Conservation (phyloP, 2,888 invertebrate genomes). For the Pollenia amentaria region DNA sequence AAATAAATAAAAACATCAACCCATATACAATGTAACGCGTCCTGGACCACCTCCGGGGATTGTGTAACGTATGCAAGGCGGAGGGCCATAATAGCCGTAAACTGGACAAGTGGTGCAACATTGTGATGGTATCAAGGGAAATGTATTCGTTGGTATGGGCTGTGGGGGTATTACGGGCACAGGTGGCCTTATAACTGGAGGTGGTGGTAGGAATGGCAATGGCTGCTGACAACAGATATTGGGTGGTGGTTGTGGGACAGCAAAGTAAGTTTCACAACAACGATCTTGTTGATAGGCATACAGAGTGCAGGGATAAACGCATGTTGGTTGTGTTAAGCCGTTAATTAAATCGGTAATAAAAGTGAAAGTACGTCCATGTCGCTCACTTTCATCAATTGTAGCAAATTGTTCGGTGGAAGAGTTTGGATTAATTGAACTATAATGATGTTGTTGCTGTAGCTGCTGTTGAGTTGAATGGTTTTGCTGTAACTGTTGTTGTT, state of each 20-base stretch:
- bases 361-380: conserved; percentile 78
- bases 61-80: conserved; percentile 77
- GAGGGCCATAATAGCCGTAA: conserved; percentile 79
- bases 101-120: conserved; percentile 79
- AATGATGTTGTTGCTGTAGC: conserved; percentile 22
- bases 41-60: conserved; percentile 37
- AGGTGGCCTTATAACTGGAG: conserved; percentile 22
- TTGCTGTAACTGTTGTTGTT: conserved; percentile 28
- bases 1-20: conserved; percentile 19
- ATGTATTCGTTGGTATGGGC: conserved; percentile 48
- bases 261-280: conserved; percentile 77
- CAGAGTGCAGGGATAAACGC: conserved; percentile 79
- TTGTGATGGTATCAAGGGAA: conserved; percentile 75
- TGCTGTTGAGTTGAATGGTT: neutral
- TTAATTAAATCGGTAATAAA: conserved; percentile 77
- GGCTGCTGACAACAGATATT: conserved; percentile 57
- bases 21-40: conserved; percentile 64
- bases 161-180: neutral
- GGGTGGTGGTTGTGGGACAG: conserved; percentile 67
- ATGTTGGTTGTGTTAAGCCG: conserved; percentile 74
- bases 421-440: conserved; percentile 51
- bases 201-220: conserved; percentile 63
- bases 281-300: conserved; percentile 78
- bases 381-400: conserved; percentile 76
- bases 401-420: conserved; percentile 78